Evolutionary conservation across 2,113 vertebrate genomes (phyloP).

Genomic region (Beaufortia kweichowensis): DNA sequence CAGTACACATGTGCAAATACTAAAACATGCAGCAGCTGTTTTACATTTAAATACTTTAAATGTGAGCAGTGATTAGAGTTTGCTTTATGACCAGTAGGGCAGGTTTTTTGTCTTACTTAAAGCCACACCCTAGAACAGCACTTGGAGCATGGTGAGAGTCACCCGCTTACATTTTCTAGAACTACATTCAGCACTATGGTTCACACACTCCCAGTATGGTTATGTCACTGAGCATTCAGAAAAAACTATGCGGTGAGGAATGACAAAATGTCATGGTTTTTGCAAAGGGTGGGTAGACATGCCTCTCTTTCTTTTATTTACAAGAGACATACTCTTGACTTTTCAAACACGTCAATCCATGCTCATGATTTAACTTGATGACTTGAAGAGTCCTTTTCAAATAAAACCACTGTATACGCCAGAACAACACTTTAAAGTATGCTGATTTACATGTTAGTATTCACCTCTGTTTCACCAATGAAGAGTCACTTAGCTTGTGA

Average conservation of each 20-base stretch:
- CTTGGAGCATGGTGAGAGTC: background rate
- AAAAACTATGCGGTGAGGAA: slow-evolving; percentile 15
- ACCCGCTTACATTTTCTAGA: background rate
- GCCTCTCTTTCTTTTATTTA: background rate
- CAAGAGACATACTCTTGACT: no score
- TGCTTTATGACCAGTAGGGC: slow-evolving; percentile 21
- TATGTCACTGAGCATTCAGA: background rate
- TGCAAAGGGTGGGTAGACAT: background rate
- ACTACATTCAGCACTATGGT: background rate
- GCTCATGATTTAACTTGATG: background rate
- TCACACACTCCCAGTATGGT: background rate
- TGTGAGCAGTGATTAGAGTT: slow-evolving; percentile 14
- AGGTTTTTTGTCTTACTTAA: slow-evolving; percentile 18
- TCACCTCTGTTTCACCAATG: background rate
- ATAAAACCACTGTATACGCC: background rate
- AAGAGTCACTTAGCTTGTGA: background rate
- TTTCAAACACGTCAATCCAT: slow-evolving; percentile 5
- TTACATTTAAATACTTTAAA: slow-evolving; percentile 10
- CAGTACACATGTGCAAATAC: background rate
- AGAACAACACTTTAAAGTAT: background rate
- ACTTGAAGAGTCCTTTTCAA: background rate
- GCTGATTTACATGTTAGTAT: slow-evolving; percentile 1
- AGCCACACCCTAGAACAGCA: slow-evolving; percentile 36
- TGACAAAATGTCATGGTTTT: background rate
- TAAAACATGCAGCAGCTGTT: slow-evolving; percentile 5